Percentiles rank a stretch among this genome's conserved stretches.
These are phyloP conservation scores for Camelus bactrianus DNA, from an alignment of 2,113 vertebrate genomes.

Conservation along the genomic window DNA sequence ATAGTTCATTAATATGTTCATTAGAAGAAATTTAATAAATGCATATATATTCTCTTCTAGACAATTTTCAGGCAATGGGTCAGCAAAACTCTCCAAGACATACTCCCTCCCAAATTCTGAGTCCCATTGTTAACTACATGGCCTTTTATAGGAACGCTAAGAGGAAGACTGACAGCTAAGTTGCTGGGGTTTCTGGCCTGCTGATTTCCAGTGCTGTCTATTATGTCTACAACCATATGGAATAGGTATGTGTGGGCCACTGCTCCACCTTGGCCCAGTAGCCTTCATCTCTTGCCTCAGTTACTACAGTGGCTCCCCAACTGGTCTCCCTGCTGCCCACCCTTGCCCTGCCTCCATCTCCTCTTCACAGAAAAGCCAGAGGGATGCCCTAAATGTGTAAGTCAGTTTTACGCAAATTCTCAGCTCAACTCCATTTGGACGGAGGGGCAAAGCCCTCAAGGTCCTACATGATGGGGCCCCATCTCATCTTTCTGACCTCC, in stretches of 20 bases:
- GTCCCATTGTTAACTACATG: background rate
- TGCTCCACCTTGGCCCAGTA: background rate
- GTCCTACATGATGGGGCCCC: background rate
- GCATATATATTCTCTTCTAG: slow-evolving; percentile 53
- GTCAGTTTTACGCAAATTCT: background rate
- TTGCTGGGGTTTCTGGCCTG: background rate
- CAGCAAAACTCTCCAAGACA: background rate
- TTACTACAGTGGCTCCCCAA: background rate
- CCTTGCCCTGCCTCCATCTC: background rate
- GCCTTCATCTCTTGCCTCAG: background rate
- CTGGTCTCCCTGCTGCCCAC: background rate
- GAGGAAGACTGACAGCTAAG: background rate
- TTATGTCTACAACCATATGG: background rate
- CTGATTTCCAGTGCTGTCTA: background rate
- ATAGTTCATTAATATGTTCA: slow-evolving; percentile 81
- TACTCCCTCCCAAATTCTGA: background rate
- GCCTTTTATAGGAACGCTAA: background rate
- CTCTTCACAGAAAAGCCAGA: background rate
- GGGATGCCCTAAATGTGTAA: background rate
- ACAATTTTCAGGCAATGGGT: slow-evolving; percentile 62
- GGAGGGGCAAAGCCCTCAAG: background rate
- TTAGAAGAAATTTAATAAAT: slow-evolving; percentile 78
- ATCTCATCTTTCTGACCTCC: background rate
- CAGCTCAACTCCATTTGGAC: background rate
- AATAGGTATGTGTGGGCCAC: background rate